These are phyloP conservation scores for Anguilla pacifica DNA, from an alignment of 2,797 vertebrate species.

Conservation along the genomic window DNA sequence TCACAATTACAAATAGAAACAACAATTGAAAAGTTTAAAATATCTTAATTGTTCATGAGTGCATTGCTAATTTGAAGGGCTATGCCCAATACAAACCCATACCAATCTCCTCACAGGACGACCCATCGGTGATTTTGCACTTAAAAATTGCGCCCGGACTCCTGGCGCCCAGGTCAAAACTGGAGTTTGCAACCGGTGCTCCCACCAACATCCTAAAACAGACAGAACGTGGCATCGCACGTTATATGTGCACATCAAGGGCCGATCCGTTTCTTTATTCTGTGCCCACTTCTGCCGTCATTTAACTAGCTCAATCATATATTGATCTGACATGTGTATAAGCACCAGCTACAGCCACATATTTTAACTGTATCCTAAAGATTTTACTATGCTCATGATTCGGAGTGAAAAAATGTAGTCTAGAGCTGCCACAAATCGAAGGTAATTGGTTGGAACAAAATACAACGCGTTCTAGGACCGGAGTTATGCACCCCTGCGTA, in stretches of 20 bases:
- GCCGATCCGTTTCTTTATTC: no score
- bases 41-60: background rate
- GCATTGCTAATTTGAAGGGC: conserved; percentile 1
- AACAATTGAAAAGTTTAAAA: background rate
- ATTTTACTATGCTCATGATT: no score
- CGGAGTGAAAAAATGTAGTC: no score
- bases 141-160: conserved; percentile 84
- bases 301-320: no score
- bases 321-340: no score
- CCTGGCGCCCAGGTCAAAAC: conserved; percentile 53
- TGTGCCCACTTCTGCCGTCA: no score
- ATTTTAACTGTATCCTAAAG: no score
- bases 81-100: conserved; percentile 73
- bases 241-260: background rate
- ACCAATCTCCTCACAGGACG: conserved; percentile 73
- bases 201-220: conserved; percentile 83
- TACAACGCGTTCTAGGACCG: no score
- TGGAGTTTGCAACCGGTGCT: conserved; percentile 80
- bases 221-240: conserved; percentile 14
- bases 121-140: conserved; percentile 72
- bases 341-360: no score
- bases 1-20: background rate
- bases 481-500: no score
- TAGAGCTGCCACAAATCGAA: no score
- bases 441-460: no score